Evolutionary conservation across 2,888 invertebrate species (phyloP).

Genomic region (Scaptomyza reducta): DNA sequence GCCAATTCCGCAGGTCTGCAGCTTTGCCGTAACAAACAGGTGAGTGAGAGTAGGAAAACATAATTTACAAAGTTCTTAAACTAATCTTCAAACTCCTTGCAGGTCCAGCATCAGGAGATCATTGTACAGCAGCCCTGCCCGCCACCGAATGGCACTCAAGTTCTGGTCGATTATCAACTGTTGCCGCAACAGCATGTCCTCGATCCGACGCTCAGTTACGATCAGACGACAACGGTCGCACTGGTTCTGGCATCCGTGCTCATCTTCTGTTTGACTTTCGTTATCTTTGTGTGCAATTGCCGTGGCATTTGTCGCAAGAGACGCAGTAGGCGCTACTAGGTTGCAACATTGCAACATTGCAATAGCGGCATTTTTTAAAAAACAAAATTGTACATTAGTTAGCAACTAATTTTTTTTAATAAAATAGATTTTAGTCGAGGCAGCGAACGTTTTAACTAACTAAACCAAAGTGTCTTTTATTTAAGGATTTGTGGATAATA

Average conservation of each 20-base stretch:
- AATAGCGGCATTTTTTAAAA: constrained; percentile 3
- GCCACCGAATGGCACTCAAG: constrained; percentile 91
- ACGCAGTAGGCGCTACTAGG: constrained; percentile 61
- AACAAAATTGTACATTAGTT: constrained; percentile 65
- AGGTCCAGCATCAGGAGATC: constrained; percentile 94
- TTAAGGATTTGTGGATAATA: neutral
- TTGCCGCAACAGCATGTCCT: constrained; percentile 85
- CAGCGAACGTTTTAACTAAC: constrained; percentile 69
- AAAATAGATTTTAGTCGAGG: constrained; percentile 66
- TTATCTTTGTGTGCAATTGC: constrained; percentile 87
- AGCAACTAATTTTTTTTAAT: constrained; percentile 69
- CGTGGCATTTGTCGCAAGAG: constrained; percentile 80
- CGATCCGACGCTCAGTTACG: constrained; percentile 85
- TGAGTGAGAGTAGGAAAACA: constrained; percentile 67
- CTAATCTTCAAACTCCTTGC: neutral
- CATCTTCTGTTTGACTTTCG: constrained; percentile 87
- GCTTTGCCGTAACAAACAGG: constrained; percentile 90
- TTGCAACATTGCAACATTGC: constrained; percentile 1
- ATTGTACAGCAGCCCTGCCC: constrained; percentile 93
- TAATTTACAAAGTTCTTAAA: neutral
- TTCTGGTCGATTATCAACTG: constrained; percentile 86
- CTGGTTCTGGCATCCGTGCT: constrained; percentile 87
- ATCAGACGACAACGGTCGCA: constrained; percentile 86
- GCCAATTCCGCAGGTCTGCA: constrained; percentile 85
- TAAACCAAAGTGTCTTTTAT: constrained; percentile 47